Evolutionary conservation across 2,797 vertebrate species (phyloP).

Genomic region (Sebastes glaucus): DNA sequence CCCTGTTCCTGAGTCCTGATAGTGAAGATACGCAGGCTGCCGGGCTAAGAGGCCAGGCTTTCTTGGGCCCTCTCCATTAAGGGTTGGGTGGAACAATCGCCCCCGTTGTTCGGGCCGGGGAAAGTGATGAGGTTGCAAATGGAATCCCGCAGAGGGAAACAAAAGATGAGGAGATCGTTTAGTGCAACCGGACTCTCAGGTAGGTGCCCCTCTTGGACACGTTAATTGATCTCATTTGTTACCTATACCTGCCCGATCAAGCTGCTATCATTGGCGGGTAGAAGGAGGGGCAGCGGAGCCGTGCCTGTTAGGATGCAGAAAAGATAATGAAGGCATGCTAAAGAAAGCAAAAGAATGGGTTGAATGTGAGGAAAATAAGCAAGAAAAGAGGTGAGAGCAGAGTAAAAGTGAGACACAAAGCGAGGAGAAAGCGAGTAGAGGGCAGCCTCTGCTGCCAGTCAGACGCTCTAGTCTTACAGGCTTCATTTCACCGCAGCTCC

Average conservation of each 20-base stretch:
- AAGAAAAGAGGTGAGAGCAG: background rate
- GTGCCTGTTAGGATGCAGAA: background rate
- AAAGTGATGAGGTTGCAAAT: conserved; percentile 86
- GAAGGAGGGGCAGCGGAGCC: background rate
- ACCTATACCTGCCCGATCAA: conserved; percentile 92
- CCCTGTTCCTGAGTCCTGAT: conserved; percentile 76
- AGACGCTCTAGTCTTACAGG: conserved; percentile 87
- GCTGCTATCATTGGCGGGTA: conserved; percentile 83
- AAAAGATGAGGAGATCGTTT: conserved; percentile 90
- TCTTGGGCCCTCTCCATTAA: conserved; percentile 86
- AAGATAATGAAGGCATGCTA: background rate
- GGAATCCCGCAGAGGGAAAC: conserved; percentile 85
- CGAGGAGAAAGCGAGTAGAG: conserved; percentile 66
- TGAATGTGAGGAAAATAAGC: background rate
- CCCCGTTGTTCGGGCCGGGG: conserved; percentile 84
- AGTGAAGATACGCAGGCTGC: conserved; percentile 85
- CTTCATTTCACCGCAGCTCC: conserved; percentile 87
- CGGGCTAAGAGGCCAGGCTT: conserved; percentile 83
- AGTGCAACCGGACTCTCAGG: conserved; percentile 90
- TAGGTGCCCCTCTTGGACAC: conserved; percentile 91
- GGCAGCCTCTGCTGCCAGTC: conserved; percentile 66
- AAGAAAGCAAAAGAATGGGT: background rate
- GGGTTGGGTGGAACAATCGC: conserved; percentile 84
- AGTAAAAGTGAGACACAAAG: conserved; percentile 26
- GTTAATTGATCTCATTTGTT: conserved; percentile 99